Percentiles rank a stretch among this genome's conserved stretches.
Evolutionary conservation across 2,797 vertebrate species (phyloP).

Genomic region (Pantherophis vulpinus): DNA sequence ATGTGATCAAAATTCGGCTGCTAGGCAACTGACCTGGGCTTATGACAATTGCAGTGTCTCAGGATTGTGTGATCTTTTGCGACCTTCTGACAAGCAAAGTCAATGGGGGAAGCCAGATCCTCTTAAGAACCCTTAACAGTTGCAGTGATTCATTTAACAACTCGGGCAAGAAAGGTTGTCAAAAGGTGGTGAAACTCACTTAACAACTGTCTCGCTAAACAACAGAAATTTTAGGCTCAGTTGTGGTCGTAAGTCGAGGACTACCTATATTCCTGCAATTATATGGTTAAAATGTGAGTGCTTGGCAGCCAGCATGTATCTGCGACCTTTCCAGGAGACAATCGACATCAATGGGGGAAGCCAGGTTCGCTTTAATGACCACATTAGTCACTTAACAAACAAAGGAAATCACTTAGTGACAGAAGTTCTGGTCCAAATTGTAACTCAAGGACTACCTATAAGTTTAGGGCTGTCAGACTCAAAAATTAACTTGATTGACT

Average conservation of each 20-base stretch:
- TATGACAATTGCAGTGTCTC: not conserved
- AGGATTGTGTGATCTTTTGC: not conserved
- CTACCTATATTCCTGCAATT: not conserved
- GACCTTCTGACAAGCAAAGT: not conserved
- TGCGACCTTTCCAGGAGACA: not conserved
- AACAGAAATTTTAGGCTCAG: not conserved
- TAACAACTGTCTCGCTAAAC: not conserved
- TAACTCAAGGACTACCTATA: not conserved
- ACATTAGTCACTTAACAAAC: not conserved
- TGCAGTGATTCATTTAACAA: not conserved
- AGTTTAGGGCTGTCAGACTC: not conserved
- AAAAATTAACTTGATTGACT: not conserved
- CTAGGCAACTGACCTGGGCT: not conserved
- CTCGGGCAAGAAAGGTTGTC: not conserved
- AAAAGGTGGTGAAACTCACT: not conserved
- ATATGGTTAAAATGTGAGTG: not conserved
- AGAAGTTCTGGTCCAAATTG: not conserved
- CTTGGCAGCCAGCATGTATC: not conserved
- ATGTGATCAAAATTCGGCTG: not conserved
- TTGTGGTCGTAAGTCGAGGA: not conserved
- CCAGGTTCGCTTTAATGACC: not conserved
- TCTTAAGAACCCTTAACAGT: not conserved
- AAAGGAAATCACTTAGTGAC: not conserved
- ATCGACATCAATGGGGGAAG: not conserved
- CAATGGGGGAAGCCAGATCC: not conserved